phyloP scores from a whole-genome alignment of 2,797 vertebrate species.

The Glossophaga mutica region DNA sequence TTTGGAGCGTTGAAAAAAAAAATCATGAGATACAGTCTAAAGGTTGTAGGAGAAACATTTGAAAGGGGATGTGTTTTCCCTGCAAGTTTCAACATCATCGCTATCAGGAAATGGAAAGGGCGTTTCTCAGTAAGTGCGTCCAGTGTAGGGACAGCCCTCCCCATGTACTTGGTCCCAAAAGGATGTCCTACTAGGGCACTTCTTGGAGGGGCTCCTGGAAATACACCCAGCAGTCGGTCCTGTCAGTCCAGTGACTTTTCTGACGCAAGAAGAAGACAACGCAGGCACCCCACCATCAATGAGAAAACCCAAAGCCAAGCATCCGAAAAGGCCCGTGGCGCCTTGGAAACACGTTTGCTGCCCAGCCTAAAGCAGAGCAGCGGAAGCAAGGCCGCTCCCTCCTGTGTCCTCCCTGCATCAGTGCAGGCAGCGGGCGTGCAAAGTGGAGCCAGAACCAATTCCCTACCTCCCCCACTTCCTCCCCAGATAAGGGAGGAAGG shows the following conservation, averaged over 20 bases:
- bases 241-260: background rate
- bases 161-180: slow-evolving; percentile 40
- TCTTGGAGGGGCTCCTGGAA: slow-evolving; percentile 44
- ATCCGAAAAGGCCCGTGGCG: background rate
- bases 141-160: slow-evolving; percentile 18
- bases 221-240: background rate
- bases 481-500: background rate
- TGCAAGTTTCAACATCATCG: slow-evolving; percentile 54
- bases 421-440: background rate
- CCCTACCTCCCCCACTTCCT: background rate
- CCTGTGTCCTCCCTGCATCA: background rate
- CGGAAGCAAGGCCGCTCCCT: background rate
- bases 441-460: background rate
- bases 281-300: background rate
- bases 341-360: background rate
- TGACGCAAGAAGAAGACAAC: slow-evolving; percentile 11
- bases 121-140: background rate
- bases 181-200: slow-evolving; percentile 19
- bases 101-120: slow-evolving; percentile 55
- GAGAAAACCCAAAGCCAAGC: background rate
- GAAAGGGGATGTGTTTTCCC: slow-evolving; percentile 52
- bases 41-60: slow-evolving; percentile 33
- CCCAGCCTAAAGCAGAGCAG: background rate
- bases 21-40: slow-evolving; percentile 39
- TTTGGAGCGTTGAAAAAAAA: slow-evolving; percentile 46